Evolutionary conservation across 2,888 invertebrate genomes (phyloP).

Genomic region (Limnephilus lunatus): DNA sequence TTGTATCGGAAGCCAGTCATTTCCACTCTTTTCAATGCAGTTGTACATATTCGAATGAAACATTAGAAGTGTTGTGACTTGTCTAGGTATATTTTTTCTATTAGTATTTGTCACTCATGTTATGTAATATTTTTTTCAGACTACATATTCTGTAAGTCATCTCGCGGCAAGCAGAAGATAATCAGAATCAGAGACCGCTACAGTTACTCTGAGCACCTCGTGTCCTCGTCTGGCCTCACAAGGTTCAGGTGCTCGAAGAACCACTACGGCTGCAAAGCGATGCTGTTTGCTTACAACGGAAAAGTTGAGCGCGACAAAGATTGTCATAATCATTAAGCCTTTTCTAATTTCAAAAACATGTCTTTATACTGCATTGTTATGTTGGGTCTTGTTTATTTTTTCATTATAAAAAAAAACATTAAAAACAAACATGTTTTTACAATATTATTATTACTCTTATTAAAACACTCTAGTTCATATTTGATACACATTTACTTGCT

Average conservation of each 20-base stretch:
- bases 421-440: too few relatives aligned
- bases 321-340: constrained; percentile 14
- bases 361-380: background rate
- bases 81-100: background rate
- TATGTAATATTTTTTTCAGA: background rate
- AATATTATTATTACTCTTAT: background rate
- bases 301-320: background rate
- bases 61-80: too few relatives aligned
- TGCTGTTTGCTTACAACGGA: constrained; percentile 22
- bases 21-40: background rate
- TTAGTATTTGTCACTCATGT: too few relatives aligned
- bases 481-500: background rate
- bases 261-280: constrained; percentile 48
- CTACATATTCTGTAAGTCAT: constrained; percentile 2
- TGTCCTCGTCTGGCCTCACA: background rate
- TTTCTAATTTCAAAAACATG: background rate
- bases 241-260: constrained; percentile 43
- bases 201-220: constrained; percentile 24
- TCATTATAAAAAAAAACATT: background rate
- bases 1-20: too few relatives aligned
- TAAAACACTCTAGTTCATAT: background rate
- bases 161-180: constrained; percentile 33
- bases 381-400: background rate
- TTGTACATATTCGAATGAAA: background rate
- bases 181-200: background rate